A percentile compares a stretch with the other conserved stretches of the same genome.
phyloP scores from a whole-genome alignment of 2,113 vertebrate species.

The Coptodon rendalli region DNA sequence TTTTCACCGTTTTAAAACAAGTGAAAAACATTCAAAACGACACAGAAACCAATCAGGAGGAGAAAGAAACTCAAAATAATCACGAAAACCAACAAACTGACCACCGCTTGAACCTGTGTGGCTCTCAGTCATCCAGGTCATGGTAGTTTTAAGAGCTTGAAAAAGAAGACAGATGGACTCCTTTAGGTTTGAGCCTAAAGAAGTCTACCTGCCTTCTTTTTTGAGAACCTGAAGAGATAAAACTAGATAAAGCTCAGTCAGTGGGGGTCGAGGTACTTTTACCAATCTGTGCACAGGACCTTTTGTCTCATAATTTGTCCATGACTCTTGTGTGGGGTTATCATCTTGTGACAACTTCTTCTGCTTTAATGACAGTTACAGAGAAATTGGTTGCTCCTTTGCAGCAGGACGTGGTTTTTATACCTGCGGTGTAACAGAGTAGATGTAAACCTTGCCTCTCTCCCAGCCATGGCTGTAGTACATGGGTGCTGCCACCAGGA shows the following conservation, averaged over 20 bases:
- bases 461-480: conserved; percentile 86
- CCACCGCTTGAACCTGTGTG: not conserved
- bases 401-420: not conserved
- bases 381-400: not conserved
- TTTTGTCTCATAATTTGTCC: not conserved
- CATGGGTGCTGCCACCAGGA: conserved; percentile 94
- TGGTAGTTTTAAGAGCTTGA: not conserved
- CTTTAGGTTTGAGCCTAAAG: not conserved
- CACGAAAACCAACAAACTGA: not conserved
- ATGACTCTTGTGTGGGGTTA: not conserved
- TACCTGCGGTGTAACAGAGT: conserved; percentile 69
- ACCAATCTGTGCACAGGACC: not conserved
- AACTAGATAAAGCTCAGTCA: not conserved
- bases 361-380: not conserved
- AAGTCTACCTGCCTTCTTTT: not conserved
- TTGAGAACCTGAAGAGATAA: not conserved
- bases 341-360: not conserved
- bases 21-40: not conserved
- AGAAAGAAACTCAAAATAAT: not conserved
- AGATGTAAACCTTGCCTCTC: conserved; percentile 83
- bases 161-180: not conserved
- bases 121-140: not conserved
- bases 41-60: not conserved
- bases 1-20: not conserved
- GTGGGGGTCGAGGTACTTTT: not conserved